These are phyloP conservation scores for Keiferia lycopersicella DNA, from an alignment of 2,888 invertebrate genomes.

Conservation along the genomic window DNA sequence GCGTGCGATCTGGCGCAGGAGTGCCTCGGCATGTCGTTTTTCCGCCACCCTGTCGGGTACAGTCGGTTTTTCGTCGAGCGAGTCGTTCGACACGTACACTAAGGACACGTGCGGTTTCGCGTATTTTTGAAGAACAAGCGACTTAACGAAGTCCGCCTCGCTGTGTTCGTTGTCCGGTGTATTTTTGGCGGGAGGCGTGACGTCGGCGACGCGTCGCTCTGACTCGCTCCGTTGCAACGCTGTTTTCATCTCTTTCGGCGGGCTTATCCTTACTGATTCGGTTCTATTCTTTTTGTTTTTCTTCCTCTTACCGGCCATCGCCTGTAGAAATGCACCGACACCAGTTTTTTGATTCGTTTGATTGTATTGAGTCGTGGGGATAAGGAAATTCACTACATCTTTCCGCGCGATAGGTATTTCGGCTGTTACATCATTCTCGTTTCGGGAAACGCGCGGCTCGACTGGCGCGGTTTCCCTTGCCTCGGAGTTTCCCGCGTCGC, in stretches of 20 bases:
- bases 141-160: slow-evolving; percentile 64
- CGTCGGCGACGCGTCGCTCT: slow-evolving; percentile 41
- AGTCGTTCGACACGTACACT: slow-evolving; percentile 66
- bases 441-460: slow-evolving; percentile 56
- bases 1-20: slow-evolving; percentile 69
- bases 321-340: slow-evolving; percentile 68
- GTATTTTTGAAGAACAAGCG: slow-evolving; percentile 73
- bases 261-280: slow-evolving; percentile 60
- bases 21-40: slow-evolving; percentile 69
- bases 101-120: slow-evolving; percentile 69
- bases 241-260: slow-evolving; percentile 52
- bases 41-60: slow-evolving; percentile 33
- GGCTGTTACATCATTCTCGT: slow-evolving; percentile 58
- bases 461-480: slow-evolving; percentile 42
- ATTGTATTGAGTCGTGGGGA: slow-evolving; percentile 68
- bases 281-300: slow-evolving; percentile 57
- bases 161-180: slow-evolving; percentile 47
- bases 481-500: slow-evolving; percentile 39
- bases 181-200: slow-evolving; percentile 64
- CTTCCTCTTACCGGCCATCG: slow-evolving; percentile 72
- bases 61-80: slow-evolving; percentile 47
- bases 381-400: slow-evolving; percentile 74
- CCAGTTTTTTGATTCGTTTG: slow-evolving; percentile 67
- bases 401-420: slow-evolving; percentile 54
- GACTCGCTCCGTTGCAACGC: slow-evolving; percentile 56